Evolutionary conservation across 2,888 invertebrate species (phyloP).

Genomic region (Steinernema carpocapsae): DNA sequence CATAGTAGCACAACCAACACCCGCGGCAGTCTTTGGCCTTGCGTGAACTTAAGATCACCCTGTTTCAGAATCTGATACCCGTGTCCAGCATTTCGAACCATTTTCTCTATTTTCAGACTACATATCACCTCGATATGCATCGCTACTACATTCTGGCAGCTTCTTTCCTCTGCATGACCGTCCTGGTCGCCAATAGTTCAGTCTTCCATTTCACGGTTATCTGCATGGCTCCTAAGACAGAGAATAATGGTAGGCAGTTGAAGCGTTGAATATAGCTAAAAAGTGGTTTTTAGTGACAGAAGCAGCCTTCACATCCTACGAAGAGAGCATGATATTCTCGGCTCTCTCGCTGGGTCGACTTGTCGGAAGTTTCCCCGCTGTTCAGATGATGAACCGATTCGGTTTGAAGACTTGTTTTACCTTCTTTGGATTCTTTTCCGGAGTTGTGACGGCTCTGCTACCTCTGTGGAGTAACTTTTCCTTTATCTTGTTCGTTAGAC

Average conservation of each 20-base stretch:
- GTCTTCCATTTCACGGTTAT: conserved; percentile 20
- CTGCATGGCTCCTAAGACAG: not conserved
- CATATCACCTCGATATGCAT: too few species aligned
- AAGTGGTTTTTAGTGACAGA: not conserved
- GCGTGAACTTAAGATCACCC: not conserved
- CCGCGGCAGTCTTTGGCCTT: not conserved
- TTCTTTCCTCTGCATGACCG: not conserved
- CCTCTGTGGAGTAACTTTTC: not conserved
- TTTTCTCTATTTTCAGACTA: too few species aligned
- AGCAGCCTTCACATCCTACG: not conserved
- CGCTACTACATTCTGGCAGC: conserved; percentile 10
- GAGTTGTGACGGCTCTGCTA: not conserved
- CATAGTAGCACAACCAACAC: too few species aligned
- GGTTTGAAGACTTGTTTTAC: not conserved
- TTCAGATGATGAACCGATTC: not conserved
- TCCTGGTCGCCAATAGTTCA: conserved; percentile 5
- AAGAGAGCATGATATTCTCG: conserved; percentile 2
- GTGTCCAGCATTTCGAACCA: too few species aligned
- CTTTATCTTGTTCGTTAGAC: not conserved
- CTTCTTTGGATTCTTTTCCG: not conserved
- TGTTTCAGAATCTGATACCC: too few species aligned
- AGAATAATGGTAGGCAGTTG: not conserved
- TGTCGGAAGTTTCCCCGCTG: conserved; percentile 11
- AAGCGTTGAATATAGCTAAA: not conserved
- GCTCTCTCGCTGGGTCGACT: conserved; percentile 1